Percentiles rank a stretch among this genome's conserved stretches.
Conservation (phyloP, 2,888 invertebrate genomes). For the Xanthorhoe designata region DNA sequence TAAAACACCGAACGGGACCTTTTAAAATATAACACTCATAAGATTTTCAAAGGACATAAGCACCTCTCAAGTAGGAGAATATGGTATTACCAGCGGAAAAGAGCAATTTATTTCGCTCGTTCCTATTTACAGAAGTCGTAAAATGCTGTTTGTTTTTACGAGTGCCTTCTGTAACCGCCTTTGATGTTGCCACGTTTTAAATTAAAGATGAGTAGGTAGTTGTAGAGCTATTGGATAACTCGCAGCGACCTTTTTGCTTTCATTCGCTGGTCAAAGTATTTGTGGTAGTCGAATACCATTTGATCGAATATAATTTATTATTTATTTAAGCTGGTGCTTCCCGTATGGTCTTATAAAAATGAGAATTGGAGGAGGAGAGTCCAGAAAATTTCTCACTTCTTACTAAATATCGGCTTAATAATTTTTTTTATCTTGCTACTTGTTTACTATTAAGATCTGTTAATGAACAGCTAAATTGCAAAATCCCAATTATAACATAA, state of each 20-base stretch:
- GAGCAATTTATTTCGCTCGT: conserved; percentile 42
- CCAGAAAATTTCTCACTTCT: no score
- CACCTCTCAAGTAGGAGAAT: conserved; percentile 29
- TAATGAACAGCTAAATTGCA: no score
- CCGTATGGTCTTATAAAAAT: no score
- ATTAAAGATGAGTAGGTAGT: conserved; percentile 40
- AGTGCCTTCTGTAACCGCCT: conserved; percentile 39
- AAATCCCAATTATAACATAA: no score
- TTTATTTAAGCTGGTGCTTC: no score
- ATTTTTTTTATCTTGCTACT: no score
- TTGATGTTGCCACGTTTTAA: conserved; percentile 44
- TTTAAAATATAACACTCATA: not conserved
- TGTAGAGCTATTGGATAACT: not conserved
- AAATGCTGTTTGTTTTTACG: conserved; percentile 44
- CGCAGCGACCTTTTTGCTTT: not conserved
- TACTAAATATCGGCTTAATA: no score
- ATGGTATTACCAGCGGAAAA: conserved; percentile 36
- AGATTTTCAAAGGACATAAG: conserved; percentile 21
- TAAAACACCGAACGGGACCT: not conserved
- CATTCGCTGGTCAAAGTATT: not conserved
- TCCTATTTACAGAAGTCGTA: conserved; percentile 43
- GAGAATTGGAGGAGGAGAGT: no score
- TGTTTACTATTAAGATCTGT: no score
- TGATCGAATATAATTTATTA: not conserved
- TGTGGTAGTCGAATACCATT: not conserved